phyloP scores from a whole-genome alignment of 2,888 invertebrate species.

The Seira musarum region DNA sequence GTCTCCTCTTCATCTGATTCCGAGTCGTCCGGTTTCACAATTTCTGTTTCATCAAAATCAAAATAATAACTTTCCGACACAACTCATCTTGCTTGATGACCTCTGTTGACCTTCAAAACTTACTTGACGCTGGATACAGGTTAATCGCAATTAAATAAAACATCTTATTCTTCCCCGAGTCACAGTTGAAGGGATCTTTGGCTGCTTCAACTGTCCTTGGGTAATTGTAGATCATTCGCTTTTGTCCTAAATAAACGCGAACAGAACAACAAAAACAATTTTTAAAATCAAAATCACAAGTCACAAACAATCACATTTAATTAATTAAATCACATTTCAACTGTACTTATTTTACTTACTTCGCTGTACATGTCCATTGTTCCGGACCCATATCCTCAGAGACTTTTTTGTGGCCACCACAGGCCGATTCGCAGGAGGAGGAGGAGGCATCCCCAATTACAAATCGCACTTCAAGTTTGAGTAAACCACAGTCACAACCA shows the following conservation, averaged over 20 bases:
- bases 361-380: constrained; percentile 40
- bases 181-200: constrained; percentile 35
- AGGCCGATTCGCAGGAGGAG: too few species aligned
- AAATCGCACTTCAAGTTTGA: too few species aligned
- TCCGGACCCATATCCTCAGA: constrained; percentile 40
- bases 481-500: too few species aligned
- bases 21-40: constrained; percentile 36
- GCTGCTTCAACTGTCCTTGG: constrained; percentile 42
- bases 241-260: constrained; percentile 24
- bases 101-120: too few species aligned
- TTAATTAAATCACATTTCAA: not conserved
- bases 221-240: constrained; percentile 3
- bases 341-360: constrained; percentile 28
- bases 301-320: not conserved
- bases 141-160: constrained; percentile 41
- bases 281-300: too few species aligned
- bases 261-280: not conserved
- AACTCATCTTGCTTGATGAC: too few species aligned
- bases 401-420: constrained; percentile 42
- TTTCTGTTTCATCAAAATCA: constrained; percentile 20
- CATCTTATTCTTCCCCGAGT: constrained; percentile 41
- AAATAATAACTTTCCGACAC: too few species aligned
- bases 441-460: too few species aligned
- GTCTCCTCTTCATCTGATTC: constrained; percentile 24
- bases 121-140: constrained; percentile 40